Evolutionary conservation across 2,888 invertebrate species (phyloP).

Genomic region (Drosophila anomalata): DNA sequence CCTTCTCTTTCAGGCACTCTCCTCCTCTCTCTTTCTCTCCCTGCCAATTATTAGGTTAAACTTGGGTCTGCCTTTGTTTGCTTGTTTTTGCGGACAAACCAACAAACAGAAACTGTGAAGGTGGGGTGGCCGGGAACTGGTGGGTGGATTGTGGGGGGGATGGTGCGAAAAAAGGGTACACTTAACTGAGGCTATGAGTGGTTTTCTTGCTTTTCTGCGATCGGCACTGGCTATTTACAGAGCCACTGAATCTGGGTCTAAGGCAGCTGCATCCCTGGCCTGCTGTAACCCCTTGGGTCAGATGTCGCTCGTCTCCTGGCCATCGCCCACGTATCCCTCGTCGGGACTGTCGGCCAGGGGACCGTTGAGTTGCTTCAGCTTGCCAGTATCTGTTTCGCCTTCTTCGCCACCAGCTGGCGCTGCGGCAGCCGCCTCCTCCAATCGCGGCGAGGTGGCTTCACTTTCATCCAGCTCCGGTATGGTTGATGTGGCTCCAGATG

Average conservation of each 20-base stretch:
- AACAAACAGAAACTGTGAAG: slow-evolving; percentile 11
- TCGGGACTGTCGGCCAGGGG: slow-evolving; percentile 92
- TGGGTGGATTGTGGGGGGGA: neutral
- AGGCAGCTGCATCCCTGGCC: slow-evolving; percentile 66
- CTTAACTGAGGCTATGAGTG: slow-evolving; percentile 38
- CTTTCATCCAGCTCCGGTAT: slow-evolving; percentile 84
- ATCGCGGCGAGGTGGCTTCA: slow-evolving; percentile 68
- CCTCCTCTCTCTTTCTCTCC: neutral
- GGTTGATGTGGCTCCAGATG: slow-evolving; percentile 82
- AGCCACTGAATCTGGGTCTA: slow-evolving; percentile 82
- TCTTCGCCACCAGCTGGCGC: slow-evolving; percentile 26
- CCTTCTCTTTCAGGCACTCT: neutral
- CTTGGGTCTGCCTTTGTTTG: slow-evolving; percentile 41
- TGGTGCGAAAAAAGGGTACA: neutral
- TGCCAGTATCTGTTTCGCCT: slow-evolving; percentile 50
- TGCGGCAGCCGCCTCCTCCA: slow-evolving; percentile 60
- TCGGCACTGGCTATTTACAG: slow-evolving; percentile 69
- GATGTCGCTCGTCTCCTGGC: slow-evolving; percentile 88
- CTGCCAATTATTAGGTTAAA: slow-evolving; percentile 46
- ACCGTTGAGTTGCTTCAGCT: slow-evolving; percentile 84
- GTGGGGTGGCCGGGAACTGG: neutral
- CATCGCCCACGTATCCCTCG: slow-evolving; percentile 94
- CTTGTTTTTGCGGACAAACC: slow-evolving; percentile 28
- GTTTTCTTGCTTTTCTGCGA: slow-evolving; percentile 30
- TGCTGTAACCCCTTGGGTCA: slow-evolving; percentile 84